Base-by-base conservation (phyloP, 1,140 invertebrate genomes). In the Drosophila athabasca region DNA sequence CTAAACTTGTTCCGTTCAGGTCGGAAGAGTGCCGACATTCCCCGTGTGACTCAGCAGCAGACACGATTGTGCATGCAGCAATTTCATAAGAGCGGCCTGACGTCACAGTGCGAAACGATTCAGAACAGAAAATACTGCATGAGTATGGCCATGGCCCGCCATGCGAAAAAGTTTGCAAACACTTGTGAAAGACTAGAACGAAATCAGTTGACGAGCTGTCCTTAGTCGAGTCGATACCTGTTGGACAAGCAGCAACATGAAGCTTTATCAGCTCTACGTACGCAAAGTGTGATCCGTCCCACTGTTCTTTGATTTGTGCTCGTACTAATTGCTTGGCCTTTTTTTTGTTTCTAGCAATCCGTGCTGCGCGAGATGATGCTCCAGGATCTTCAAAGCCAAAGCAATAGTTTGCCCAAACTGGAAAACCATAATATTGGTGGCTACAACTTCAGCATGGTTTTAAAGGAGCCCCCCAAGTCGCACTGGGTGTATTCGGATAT, bases 361-460 rank as follows among this genome's bases (percentile, higher is more conserved):
- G 64, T 81, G 15, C 49, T 91, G 50, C 85, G 84, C 17, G 83
- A 91, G 9, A 76, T 91, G 79, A 82, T 91, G 62, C 17, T 90
- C 35, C 73, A 88, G 52, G 82, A 90, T 19, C 51, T 81, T 0
- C 83, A 90, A 66, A 45, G 59, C 29, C 76, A 88, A 50, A 60
- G 65, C 6, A 76, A 87, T 52, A 76, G 74, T 0, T 46, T 91
- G 29, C 90, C 90, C n/a, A 84, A 82, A 15, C 55, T 91, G 26
- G 76, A 87, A 26, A 74, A 87, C 41, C 90, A 91, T 54, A 82
- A 91, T 55, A 68, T 58, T 44, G 90, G 74, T 0, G 90, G 85
- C 43, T 90, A 90, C 51, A 58, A 75, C 1, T 90, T 91, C 13
- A 43, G 76, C 48, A 74, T 88, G 68, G 62, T 77, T 2, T 17